phyloP scores from a whole-genome alignment of 2,888 invertebrate genomes.

The Auanema sp. region DNA sequence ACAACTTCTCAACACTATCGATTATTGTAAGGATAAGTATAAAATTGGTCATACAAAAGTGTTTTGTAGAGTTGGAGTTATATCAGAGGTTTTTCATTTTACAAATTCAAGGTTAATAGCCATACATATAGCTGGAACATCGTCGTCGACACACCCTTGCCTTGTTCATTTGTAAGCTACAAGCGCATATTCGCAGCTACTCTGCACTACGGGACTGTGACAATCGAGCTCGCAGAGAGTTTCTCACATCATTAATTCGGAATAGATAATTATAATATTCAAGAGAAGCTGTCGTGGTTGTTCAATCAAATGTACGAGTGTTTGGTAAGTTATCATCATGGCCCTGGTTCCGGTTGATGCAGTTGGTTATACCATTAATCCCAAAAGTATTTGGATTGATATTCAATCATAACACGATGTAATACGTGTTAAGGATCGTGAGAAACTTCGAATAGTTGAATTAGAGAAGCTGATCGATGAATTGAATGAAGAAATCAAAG shows the following conservation, averaged over 20 bases:
- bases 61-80: conserved; percentile 58
- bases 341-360: conserved; percentile 54
- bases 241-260: conserved; percentile 10
- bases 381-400: conserved; percentile 27
- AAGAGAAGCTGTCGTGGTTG: conserved; percentile 40
- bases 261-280: too few relatives aligned
- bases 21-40: conserved; percentile 36
- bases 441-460: conserved; percentile 32
- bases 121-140: conserved; percentile 15
- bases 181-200: conserved; percentile 52
- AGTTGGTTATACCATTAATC: conserved; percentile 46
- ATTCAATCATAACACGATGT: neutral
- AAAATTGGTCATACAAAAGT: conserved; percentile 56
- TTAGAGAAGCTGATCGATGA: conserved; percentile 25
- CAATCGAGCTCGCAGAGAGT: conserved; percentile 31
- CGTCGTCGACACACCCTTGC: conserved; percentile 29
- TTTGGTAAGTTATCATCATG: conserved; percentile 45
- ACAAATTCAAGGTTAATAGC: neutral
- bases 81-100: conserved; percentile 45
- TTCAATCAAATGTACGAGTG: conserved; percentile 53
- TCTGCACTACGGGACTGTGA: conserved; percentile 30
- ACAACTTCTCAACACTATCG: conserved; percentile 6
- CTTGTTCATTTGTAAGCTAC: conserved; percentile 41
- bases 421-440: conserved; percentile 16
- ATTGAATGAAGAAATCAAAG: conserved; percentile 22